A percentile compares a stretch with the other conserved stretches of the same genome.
Evolutionary conservation across 2,797 vertebrate species (phyloP).

Genomic region (Tenualosa thibaudeaui): DNA sequence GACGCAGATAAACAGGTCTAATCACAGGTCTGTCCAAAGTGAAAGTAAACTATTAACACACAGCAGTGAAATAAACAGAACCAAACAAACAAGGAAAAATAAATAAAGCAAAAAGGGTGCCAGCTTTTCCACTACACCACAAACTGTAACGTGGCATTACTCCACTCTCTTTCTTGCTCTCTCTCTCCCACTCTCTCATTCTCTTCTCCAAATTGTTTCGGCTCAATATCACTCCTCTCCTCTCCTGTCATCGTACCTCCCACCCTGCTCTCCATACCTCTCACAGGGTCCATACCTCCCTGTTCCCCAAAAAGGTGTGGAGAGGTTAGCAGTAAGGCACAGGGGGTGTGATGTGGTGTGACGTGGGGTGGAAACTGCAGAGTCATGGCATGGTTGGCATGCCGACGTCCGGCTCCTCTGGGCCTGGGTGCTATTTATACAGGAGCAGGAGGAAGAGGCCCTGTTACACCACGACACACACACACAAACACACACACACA

Average conservation of each 20-base stretch:
- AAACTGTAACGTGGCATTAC: background rate
- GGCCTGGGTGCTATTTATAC: slow-evolving; percentile 77
- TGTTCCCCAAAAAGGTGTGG: slow-evolving; percentile 70
- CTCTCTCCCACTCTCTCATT: background rate
- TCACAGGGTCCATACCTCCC: slow-evolving; percentile 52
- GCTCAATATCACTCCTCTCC: background rate
- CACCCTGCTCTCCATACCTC: slow-evolving; percentile 1
- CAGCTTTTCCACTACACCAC: background rate
- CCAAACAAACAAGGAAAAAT: background rate
- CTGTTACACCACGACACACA: slow-evolving; percentile 42
- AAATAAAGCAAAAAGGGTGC: background rate
- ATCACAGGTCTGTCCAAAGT: background rate
- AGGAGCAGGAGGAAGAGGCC: slow-evolving; percentile 60
- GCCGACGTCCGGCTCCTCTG: slow-evolving; percentile 69
- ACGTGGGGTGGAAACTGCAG: slow-evolving; percentile 59
- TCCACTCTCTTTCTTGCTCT: background rate
- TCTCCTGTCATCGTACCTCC: background rate
- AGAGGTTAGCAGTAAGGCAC: slow-evolving; percentile 46
- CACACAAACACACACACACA: background rate
- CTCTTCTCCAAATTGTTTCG: background rate
- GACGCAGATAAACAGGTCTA: background rate
- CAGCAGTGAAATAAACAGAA: background rate
- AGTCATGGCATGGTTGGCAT: slow-evolving; percentile 72
- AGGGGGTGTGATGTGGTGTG: slow-evolving; percentile 12
- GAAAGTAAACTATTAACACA: slow-evolving; percentile 2